Conservation (phyloP, 64 coral and sea anemone species). For the Astreopora myriophthalma region DNA sequence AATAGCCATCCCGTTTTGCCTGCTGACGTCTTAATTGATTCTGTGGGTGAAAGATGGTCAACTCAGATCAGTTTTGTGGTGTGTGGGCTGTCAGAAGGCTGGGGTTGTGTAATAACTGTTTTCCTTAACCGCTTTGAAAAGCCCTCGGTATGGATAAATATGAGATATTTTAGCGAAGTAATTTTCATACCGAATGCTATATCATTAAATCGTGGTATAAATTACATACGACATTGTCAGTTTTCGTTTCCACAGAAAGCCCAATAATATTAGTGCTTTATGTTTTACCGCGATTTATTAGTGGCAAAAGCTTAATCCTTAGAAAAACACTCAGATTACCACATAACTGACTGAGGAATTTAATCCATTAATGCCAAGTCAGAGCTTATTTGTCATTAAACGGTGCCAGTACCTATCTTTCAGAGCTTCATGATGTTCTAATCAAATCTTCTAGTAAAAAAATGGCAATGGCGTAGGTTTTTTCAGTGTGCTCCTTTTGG, state of each 20-base stretch:
- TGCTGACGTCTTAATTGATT: neutral
- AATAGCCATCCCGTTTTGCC: neutral
- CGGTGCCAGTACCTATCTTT: neutral
- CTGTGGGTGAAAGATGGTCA: neutral
- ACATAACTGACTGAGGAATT: slow-evolving; percentile 24
- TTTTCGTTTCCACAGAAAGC: no score
- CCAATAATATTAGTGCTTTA: no score
- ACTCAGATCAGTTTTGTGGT: no score
- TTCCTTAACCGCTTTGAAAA: neutral
- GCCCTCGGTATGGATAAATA: slow-evolving; percentile 5
- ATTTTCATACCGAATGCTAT: slow-evolving; percentile 51
- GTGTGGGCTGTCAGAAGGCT: no score
- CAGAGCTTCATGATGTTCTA: slow-evolving; percentile 22
- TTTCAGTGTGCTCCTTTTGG: neutral
- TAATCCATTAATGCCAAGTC: slow-evolving; percentile 40
- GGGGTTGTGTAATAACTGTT: no score
- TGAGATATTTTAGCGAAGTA: slow-evolving; percentile 28
- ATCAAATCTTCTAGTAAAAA: slow-evolving; percentile 6
- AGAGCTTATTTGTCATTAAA: slow-evolving; percentile 1
- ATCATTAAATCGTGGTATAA: slow-evolving; percentile 46
- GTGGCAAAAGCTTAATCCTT: slow-evolving; percentile 10
- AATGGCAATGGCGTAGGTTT: neutral
- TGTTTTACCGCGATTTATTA: neutral
- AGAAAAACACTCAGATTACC: neutral
- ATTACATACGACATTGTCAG: no score